Conservation (phyloP, 2,888 invertebrate species). For the Drosophila vallismaia region DNA sequence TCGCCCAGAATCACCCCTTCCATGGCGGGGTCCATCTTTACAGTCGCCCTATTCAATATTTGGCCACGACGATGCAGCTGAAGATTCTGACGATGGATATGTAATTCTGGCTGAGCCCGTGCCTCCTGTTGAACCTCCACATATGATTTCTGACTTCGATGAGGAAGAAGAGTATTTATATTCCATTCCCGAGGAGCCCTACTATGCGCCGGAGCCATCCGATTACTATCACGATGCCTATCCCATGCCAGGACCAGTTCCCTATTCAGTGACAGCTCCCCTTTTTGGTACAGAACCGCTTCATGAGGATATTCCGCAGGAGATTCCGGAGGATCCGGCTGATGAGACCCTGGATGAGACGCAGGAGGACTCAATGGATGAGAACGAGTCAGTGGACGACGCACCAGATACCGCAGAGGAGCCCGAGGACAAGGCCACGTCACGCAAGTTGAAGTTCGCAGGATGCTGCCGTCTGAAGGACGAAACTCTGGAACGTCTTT, state of each 20-base stretch:
- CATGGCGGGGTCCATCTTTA: background rate
- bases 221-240: background rate
- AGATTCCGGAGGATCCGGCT: background rate
- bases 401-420: background rate
- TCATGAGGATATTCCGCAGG: background rate
- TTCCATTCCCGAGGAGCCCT: background rate
- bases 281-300: background rate
- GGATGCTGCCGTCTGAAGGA: conserved; percentile 51
- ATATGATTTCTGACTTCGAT: background rate
- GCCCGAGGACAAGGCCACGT: background rate
- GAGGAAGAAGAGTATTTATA: background rate
- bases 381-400: background rate
- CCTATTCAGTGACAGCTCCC: background rate
- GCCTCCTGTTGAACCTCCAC: background rate
- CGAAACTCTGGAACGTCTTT: conserved; percentile 22
- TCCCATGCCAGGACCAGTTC: background rate
- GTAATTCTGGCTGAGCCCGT: background rate
- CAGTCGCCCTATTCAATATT: background rate
- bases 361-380: background rate
- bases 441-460: conserved; percentile 43
- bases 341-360: background rate
- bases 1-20: background rate
- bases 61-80: background rate
- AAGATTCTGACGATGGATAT: background rate
- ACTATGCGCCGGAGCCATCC: background rate